These are phyloP conservation scores for Phalacrocorax pelagicus DNA, from an alignment of 2,113 vertebrate species.

Conservation along the genomic window DNA sequence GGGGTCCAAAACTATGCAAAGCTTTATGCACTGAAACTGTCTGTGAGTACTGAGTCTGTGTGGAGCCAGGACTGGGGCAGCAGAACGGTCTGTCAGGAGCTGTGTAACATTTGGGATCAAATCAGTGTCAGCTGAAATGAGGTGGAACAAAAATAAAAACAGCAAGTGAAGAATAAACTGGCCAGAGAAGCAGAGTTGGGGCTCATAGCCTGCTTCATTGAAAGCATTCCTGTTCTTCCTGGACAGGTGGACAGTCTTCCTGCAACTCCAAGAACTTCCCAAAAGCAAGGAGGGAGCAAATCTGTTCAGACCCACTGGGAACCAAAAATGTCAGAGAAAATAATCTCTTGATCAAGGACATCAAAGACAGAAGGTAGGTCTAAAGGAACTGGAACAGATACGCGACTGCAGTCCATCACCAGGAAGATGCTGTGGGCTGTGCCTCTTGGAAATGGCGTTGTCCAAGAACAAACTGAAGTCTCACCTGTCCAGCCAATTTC, in stretches of 20 bases:
- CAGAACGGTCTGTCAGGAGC: not conserved
- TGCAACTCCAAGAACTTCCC: not conserved
- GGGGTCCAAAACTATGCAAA: not conserved
- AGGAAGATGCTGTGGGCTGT: not conserved
- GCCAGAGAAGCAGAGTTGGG: not conserved
- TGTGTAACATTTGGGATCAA: not conserved
- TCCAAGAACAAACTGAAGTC: not conserved
- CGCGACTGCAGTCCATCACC: rapidly evolving
- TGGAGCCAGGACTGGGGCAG: not conserved
- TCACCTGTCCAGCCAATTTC: not conserved
- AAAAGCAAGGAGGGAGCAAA: not conserved
- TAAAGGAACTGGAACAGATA: not conserved
- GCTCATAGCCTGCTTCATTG: not conserved
- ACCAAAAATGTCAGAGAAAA: not conserved
- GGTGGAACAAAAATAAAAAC: not conserved
- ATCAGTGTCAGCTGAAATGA: not conserved
- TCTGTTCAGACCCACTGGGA: not conserved
- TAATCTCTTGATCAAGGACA: not conserved
- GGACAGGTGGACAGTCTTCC: not conserved
- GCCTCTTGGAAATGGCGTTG: not conserved
- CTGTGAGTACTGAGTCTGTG: not conserved
- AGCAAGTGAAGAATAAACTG: not conserved
- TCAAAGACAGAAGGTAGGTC: not conserved
- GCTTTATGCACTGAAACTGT: not conserved
- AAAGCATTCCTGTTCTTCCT: not conserved